These are phyloP conservation scores for Marronus borbonicus DNA, from an alignment of 2,888 invertebrate species.

Conservation along the genomic window DNA sequence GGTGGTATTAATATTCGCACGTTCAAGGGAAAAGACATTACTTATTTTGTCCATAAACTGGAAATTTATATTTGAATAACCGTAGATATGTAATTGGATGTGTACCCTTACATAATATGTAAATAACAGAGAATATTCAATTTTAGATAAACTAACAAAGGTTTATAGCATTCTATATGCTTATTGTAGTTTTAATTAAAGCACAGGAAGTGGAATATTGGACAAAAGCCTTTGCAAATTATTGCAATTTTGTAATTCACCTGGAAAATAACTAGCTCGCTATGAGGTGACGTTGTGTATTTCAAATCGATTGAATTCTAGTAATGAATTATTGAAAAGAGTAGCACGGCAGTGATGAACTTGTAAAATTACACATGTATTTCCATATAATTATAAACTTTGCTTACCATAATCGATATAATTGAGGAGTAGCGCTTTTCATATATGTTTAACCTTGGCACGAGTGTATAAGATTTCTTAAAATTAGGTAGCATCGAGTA, in stretches of 20 bases:
- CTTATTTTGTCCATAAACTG: no score
- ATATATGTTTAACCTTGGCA: no score
- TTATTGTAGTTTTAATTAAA: background rate
- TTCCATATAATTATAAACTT: background rate
- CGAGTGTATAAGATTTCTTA: no score
- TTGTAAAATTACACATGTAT: background rate
- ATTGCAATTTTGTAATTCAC: background rate
- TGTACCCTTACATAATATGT: no score
- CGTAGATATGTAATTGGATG: no score
- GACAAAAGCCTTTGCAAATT: background rate
- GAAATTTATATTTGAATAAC: no score
- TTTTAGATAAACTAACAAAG: background rate
- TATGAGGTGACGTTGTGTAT: background rate
- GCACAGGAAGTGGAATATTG: background rate
- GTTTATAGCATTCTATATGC: background rate
- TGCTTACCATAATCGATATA: no score
- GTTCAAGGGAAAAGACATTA: no score
- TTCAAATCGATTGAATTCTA: background rate
- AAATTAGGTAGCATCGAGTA: no score
- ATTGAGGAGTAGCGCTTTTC: no score
- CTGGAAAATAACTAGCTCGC: background rate
- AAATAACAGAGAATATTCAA: no score
- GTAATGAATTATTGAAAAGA: background rate
- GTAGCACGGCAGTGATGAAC: background rate
- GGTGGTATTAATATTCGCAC: no score